A percentile compares a stretch with the other conserved stretches of the same genome.
phyloP scores from a whole-genome alignment of 2,888 invertebrate genomes.

The Meteorus colon region DNA sequence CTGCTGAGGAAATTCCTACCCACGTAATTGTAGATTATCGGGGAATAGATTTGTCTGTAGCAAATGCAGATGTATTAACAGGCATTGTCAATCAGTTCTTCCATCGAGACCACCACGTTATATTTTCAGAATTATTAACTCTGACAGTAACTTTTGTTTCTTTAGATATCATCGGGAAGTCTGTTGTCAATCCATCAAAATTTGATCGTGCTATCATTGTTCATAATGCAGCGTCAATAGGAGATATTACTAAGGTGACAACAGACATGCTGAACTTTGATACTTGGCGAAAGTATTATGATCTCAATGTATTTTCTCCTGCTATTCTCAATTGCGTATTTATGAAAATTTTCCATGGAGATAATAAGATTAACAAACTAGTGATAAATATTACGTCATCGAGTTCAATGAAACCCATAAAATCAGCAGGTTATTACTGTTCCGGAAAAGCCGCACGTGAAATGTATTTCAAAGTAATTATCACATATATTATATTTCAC shows the following conservation, averaged over 20 bases:
- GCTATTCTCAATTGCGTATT: conserved; percentile 83
- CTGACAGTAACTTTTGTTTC: conserved; percentile 77
- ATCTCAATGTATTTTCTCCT: conserved; percentile 85
- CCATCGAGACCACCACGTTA: conserved; percentile 48
- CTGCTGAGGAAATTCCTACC: conserved; percentile 75
- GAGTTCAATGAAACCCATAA: conserved; percentile 86
- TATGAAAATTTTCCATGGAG: conserved; percentile 77
- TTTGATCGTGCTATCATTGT: conserved; percentile 84
- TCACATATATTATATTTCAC: neutral
- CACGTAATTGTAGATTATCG: conserved; percentile 75
- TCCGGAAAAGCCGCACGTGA: conserved; percentile 92
- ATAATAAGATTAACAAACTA: conserved; percentile 70
- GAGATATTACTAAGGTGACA: conserved; percentile 80
- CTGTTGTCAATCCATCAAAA: conserved; percentile 69
- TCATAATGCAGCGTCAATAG: conserved; percentile 92
- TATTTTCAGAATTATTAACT: conserved; percentile 36
- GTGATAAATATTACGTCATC: conserved; percentile 92
- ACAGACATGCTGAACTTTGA: conserved; percentile 79
- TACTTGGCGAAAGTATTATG: conserved; percentile 81
- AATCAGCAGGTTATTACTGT: conserved; percentile 84
- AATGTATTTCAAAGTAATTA: conserved; percentile 84
- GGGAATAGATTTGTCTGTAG: conserved; percentile 66
- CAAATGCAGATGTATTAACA: conserved; percentile 59
- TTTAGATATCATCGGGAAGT: conserved; percentile 35
- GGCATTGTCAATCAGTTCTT: conserved; percentile 56